Conservation (phyloP, 2,888 invertebrate species). For the Mylabris sibirica region DNA sequence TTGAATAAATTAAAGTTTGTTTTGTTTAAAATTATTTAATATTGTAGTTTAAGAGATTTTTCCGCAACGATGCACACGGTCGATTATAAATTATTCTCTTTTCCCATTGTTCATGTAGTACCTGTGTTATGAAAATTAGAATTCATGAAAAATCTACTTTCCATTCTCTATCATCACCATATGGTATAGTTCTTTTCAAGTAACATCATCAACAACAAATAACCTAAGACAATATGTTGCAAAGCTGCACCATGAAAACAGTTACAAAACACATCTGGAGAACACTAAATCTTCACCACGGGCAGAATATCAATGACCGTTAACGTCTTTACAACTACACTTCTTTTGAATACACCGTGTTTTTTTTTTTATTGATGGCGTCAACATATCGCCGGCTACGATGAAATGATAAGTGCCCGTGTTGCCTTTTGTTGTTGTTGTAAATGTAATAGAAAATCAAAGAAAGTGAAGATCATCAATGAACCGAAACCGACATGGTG, state of each 20-base stretch:
- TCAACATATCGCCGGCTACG: background rate
- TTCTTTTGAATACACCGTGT: background rate
- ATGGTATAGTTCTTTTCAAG: no score
- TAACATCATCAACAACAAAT: background rate
- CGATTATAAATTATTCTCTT: constrained; percentile 12
- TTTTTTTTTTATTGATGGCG: constrained; percentile 16
- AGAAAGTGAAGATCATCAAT: constrained; percentile 16
- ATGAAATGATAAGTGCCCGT: background rate
- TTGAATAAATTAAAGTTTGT: background rate
- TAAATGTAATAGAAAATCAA: background rate
- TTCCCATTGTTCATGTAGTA: constrained; percentile 1
- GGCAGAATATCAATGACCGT: background rate
- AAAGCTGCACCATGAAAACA: background rate
- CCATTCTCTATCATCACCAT: background rate
- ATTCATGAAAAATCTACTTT: constrained; percentile 7
- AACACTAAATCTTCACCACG: no score
- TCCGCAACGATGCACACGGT: constrained; percentile 13
- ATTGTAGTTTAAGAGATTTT: constrained; percentile 17
- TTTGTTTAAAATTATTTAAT: background rate
- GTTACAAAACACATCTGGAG: background rate
- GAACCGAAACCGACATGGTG: constrained; percentile 19
- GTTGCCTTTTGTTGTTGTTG: background rate
- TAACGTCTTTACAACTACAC: background rate
- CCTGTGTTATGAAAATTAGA: background rate
- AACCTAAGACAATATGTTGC: background rate